Percentiles rank a stretch among this genome's conserved stretches.
These are phyloP conservation scores for Trachelus stipa DNA, from an alignment of 2,888 invertebrate species.

Conservation along the genomic window DNA sequence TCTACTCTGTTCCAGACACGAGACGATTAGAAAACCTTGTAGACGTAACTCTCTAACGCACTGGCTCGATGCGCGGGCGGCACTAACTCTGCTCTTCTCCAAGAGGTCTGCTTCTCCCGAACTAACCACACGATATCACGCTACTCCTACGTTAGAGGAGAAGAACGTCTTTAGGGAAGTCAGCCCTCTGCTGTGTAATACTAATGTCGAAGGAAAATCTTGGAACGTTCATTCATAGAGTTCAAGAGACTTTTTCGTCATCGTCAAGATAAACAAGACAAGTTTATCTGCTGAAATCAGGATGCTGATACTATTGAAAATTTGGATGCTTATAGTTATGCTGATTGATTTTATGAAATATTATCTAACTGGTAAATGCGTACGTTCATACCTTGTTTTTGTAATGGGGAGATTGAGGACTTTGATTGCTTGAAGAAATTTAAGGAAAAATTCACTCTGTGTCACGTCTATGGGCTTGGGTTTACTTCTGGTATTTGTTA, in stretches of 20 bases:
- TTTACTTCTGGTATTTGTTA: no score
- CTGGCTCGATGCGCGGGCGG: slow-evolving; percentile 60
- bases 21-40: not conserved
- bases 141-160: slow-evolving; percentile 4
- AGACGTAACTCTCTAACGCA: slow-evolving; percentile 41
- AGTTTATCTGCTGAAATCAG: not conserved
- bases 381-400: no score
- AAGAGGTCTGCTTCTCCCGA: slow-evolving; percentile 24
- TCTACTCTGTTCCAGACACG: not conserved
- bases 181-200: not conserved
- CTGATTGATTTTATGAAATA: no score
- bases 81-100: slow-evolving; percentile 55
- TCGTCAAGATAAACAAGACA: not conserved
- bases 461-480: no score
- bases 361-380: no score
- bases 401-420: no score
- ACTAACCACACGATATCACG: not conserved
- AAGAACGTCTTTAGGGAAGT: not conserved
- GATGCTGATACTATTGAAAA: not conserved
- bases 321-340: no score
- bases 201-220: not conserved
- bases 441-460: no score
- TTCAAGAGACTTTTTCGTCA: not conserved
- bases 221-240: not conserved
- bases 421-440: no score